These are phyloP conservation scores for Phengaris alcon DNA, from an alignment of 2,888 invertebrate genomes.

Conservation along the genomic window DNA sequence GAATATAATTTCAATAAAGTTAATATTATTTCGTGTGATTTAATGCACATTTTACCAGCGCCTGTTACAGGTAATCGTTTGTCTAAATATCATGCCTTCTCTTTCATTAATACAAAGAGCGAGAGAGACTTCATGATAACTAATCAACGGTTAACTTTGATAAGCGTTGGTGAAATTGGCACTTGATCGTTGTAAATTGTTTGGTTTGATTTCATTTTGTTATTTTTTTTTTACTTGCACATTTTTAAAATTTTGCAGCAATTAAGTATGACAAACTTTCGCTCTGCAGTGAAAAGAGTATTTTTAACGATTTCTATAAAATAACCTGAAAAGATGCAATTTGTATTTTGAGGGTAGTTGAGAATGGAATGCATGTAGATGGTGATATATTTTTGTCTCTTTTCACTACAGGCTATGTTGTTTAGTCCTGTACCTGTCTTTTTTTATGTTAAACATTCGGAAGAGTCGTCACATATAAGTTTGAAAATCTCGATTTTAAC, in stretches of 20 bases:
- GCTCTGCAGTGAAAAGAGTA: neutral
- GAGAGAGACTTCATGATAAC: too few species aligned
- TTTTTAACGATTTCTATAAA: too few species aligned
- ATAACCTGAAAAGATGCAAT: too few species aligned
- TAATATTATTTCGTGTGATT: neutral
- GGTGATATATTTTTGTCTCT: neutral
- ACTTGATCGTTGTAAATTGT: neutral
- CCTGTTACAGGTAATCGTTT: too few species aligned
- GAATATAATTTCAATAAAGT: neutral
- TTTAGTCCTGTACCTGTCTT: neutral
- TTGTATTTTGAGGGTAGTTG: too few species aligned
- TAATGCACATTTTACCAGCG: too few species aligned
- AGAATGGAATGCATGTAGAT: too few species aligned
- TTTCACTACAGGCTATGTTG: neutral
- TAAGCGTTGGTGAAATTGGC: too few species aligned
- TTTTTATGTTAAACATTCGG: neutral
- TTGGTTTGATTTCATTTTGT: neutral
- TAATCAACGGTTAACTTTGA: too few species aligned
- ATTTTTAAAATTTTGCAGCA: neutral
- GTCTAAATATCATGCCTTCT: too few species aligned
- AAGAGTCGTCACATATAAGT: neutral
- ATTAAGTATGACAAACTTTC: neutral
- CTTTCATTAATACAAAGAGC: too few species aligned
- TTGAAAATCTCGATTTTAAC: neutral
- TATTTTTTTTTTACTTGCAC: neutral